Conservation (phyloP, 2,888 invertebrate genomes). For the Leptura quadrifasciata region DNA sequence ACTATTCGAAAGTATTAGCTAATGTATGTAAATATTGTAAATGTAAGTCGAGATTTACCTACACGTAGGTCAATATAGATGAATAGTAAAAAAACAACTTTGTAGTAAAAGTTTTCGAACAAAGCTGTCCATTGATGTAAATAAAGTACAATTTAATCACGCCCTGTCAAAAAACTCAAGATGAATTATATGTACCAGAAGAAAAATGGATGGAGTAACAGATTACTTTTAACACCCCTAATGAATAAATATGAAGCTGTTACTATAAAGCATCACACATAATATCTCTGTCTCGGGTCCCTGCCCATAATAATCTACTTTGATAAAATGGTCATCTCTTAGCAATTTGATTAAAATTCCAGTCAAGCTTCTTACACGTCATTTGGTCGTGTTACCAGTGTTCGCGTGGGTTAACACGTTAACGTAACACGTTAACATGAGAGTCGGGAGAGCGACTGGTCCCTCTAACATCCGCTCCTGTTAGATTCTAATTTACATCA, state of each 20-base stretch:
- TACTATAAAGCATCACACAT: slow-evolving; percentile 28
- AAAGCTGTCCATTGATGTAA: neutral
- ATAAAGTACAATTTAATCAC: neutral
- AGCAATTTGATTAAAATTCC: slow-evolving; percentile 61
- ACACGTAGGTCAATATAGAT: too few relatives aligned
- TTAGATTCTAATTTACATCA: slow-evolving; percentile 67
- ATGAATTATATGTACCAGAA: neutral
- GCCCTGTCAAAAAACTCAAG: slow-evolving; percentile 26
- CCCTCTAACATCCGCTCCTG: slow-evolving; percentile 60
- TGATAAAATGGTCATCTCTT: slow-evolving; percentile 51
- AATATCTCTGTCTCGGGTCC: slow-evolving; percentile 32
- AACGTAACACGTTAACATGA: slow-evolving; percentile 52
- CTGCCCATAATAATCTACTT: slow-evolving; percentile 29
- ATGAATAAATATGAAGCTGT: slow-evolving; percentile 46
- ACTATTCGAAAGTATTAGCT: too few relatives aligned
- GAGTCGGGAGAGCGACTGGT: neutral
- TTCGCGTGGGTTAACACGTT: slow-evolving; percentile 59
- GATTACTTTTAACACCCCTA: slow-evolving; percentile 23
- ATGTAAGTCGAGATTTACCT: too few relatives aligned
- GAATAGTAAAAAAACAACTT: too few relatives aligned
- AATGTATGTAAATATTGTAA: too few relatives aligned
- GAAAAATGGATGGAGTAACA: slow-evolving; percentile 27
- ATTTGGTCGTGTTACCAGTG: slow-evolving; percentile 72
- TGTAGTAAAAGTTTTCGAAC: neutral
- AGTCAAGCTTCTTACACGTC: slow-evolving; percentile 71